Evolutionary conservation across 2,888 invertebrate genomes (phyloP), one percentile per base, ranked within the genome.

Genomic region (Aphodius sticticus): DNA sequence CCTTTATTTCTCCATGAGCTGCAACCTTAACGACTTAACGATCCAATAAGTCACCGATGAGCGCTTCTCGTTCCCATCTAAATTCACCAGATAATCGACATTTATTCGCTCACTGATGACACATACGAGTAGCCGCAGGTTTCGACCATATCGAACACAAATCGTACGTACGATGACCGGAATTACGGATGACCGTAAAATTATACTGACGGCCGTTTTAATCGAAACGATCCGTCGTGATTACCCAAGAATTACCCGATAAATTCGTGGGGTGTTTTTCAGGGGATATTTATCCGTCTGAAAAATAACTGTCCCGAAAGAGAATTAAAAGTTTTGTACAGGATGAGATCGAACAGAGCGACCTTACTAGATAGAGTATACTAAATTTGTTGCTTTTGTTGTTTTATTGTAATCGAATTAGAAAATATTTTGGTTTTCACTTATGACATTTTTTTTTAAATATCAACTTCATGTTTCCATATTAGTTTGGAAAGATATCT

Each of bases 21-120:
- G 53, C 53, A 53, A 53, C 53, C 53, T 53, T 53, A 53, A 53
- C 53, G 53, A 53, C 53, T 53, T 53, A 53, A 53, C 53, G 53
- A 53, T 12, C 53, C 53, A 53, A 5, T 53, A 12, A 53, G 3
- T 53, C 12, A 53, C 53, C 53, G 53, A 53, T 3, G 53, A 53
- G 53, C 53, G 53, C 53, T 53, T 53, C 53, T 12, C 7, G 9
- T 53, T 53, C 53, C 53, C 53, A 53, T 7, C 12, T 53, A 53
- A 53, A 53, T 53, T 53, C 53, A 53, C 53, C 53, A 53, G 7
- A 53, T 53, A 53, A 53, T 53, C 53, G 53, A 53, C 53, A 9
- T 12, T 53, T 9, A 53, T 53, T 53, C 53, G 53, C 4, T 12
- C 53, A 53, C 12, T 53, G 53, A 53, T 53, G 53, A 53, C 53